phyloP scores from a whole-genome alignment of 2,797 vertebrate species.

The Euphonia xanthogaster region DNA sequence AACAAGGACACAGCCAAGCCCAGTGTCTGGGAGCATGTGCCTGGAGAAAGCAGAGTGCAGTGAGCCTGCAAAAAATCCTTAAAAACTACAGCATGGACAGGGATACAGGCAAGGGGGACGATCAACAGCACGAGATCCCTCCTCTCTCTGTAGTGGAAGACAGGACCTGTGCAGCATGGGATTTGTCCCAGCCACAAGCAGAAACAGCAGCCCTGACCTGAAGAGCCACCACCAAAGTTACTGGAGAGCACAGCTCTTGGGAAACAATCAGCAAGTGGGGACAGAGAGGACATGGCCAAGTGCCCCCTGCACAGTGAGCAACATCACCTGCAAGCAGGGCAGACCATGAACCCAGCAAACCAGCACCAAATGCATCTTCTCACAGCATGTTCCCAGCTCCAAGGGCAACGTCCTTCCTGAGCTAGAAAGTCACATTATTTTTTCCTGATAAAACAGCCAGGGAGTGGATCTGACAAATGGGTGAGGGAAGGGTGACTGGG shows the following conservation, averaged over 20 bases:
- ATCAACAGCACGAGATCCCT: neutral
- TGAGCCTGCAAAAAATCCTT: neutral
- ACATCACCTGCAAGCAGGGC: neutral
- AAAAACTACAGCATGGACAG: neutral
- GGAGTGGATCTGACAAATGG: fast-evolving
- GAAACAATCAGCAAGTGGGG: neutral
- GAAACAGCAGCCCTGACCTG: neutral
- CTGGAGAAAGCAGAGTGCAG: neutral
- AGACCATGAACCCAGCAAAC: neutral
- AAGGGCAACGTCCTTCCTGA: neutral
- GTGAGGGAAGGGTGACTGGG: neutral
- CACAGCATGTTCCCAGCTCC: neutral
- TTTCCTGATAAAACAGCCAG: neutral
- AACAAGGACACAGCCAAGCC: neutral
- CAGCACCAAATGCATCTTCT: neutral
- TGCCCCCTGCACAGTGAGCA: neutral
- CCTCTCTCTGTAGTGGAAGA: neutral
- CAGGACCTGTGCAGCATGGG: neutral
- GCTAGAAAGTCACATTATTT: neutral
- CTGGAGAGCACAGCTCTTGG: neutral
- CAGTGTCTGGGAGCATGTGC: neutral
- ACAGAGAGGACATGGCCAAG: neutral
- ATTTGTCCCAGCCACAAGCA: neutral
- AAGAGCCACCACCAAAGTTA: neutral
- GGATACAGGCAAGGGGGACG: neutral